Percentiles rank a stretch among this genome's conserved stretches.
Conservation (phyloP, 2,113 vertebrate species). For the Asarcornis scutulata region DNA sequence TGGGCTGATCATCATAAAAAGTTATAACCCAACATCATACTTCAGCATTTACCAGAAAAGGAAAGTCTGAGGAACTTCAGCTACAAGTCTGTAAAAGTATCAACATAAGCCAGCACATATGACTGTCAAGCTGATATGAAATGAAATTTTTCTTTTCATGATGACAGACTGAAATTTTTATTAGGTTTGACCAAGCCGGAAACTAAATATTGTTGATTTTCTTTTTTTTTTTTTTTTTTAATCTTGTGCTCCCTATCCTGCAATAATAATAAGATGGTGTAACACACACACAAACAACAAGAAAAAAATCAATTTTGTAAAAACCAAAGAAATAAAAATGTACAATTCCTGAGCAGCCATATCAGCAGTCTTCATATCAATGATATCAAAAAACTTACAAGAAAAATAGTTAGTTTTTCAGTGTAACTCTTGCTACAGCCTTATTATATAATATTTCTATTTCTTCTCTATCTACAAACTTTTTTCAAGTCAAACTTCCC, state of each 20-base stretch:
- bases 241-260: neutral
- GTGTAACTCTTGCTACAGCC: neutral
- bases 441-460: neutral
- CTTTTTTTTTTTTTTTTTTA: neutral
- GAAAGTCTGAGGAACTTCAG: neutral
- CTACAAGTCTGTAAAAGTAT: constrained; percentile 26
- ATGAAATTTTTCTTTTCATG: neutral
- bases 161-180: constrained; percentile 19
- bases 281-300: neutral
- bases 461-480: neutral
- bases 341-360: neutral
- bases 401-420: neutral
- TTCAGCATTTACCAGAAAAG: neutral
- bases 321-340: neutral
- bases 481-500: neutral
- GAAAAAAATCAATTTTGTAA: neutral
- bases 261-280: neutral
- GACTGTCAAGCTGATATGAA: constrained; percentile 2
- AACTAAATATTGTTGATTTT: neutral
- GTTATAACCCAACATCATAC: neutral
- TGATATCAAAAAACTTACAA: neutral
- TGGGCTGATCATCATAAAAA: neutral
- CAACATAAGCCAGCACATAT: neutral
- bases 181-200: neutral
- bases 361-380: neutral